Conservation (phyloP, 2,797 vertebrate species). For the Lutjanus campechanus region DNA sequence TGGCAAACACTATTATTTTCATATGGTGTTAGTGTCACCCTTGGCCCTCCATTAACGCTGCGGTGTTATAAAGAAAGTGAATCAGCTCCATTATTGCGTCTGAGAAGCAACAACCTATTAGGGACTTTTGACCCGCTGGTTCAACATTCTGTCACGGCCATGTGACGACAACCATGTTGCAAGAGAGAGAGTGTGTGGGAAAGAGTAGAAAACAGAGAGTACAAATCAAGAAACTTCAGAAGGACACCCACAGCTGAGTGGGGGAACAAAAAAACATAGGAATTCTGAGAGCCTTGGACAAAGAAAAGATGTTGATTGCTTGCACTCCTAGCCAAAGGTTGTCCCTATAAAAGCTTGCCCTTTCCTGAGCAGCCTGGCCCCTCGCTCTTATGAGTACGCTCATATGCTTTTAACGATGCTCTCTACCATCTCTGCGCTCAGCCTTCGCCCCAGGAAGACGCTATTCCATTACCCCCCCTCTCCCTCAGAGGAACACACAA, state of each 20-base stretch:
- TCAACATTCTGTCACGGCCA: constrained; percentile 71
- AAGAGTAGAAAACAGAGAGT: background rate
- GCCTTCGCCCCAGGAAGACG: constrained; percentile 69
- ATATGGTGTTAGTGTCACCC: constrained; percentile 76
- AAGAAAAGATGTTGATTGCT: constrained; percentile 78
- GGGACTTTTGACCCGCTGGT: constrained; percentile 75
- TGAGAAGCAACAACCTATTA: constrained; percentile 79
- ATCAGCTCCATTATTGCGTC: constrained; percentile 66
- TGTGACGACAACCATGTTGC: constrained; percentile 41
- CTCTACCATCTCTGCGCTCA: constrained; percentile 61
- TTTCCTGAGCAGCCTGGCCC: constrained; percentile 69
- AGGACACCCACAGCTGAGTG: constrained; percentile 45
- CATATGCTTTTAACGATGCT: constrained; percentile 78
- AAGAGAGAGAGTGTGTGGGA: background rate
- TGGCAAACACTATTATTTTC: constrained; percentile 82
- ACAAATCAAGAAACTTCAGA: constrained; percentile 54
- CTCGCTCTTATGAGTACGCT: constrained; percentile 63
- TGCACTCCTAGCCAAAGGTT: constrained; percentile 74
- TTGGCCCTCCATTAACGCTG: constrained; percentile 71
- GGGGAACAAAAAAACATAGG: constrained; percentile 32
- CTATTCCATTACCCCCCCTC: constrained; percentile 64
- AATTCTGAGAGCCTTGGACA: constrained; percentile 66
- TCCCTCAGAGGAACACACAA: constrained; percentile 50
- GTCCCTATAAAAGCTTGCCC: constrained; percentile 79
- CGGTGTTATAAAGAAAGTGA: constrained; percentile 74